Base-by-base conservation (phyloP, 2,797 vertebrate genomes). In the Microctenopoma stevenorrisi region DNA sequence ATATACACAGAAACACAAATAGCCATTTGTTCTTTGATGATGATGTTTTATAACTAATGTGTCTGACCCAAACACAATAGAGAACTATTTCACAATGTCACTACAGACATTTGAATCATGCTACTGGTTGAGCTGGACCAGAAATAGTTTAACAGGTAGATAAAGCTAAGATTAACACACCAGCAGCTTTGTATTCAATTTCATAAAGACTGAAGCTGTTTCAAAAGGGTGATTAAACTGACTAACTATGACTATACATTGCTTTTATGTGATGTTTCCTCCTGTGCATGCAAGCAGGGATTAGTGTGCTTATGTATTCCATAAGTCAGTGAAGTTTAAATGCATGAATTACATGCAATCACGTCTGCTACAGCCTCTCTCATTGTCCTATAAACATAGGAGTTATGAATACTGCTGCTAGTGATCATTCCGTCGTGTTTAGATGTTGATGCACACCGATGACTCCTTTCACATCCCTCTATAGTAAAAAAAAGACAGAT, bases 11-110 rank as follows among this genome's bases (percentile, higher is more conserved):
- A 86, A 60, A 78, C 64, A 49, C 52, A 64, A 68, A 69, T 63
- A 66, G 65, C 72, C 60, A 64, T 76, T 85, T 81, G 57, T 68
- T 18, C 68, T 77, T 78, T 68, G 63, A 70, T 70, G 60, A 40
- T 22, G 54, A 76, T 57, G 64, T 16, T 79, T 71, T 77, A 63
- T 10, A 52, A 62, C 14, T 53, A 49, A 81, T 63, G 43, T 53
- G 48, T 68, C 42, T 56, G 62, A 68, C 49, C 52, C 50, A 60
- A 52, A 66, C 44, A 18, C n/a, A 58, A 63, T 9, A 64, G 3
- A 72, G 35, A 63, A 33, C 25, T 4, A 2, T 66, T 28, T 76
- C 18, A 40, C 60, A 37, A 15, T 56, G 60, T 51, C 61, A 68
- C 73, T 60, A 43, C 10, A 64, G 44, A 44, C 43, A 4, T 63